These are phyloP conservation scores for Gallinago stenura DNA, from an alignment of 2,797 vertebrate species.

Conservation along the genomic window DNA sequence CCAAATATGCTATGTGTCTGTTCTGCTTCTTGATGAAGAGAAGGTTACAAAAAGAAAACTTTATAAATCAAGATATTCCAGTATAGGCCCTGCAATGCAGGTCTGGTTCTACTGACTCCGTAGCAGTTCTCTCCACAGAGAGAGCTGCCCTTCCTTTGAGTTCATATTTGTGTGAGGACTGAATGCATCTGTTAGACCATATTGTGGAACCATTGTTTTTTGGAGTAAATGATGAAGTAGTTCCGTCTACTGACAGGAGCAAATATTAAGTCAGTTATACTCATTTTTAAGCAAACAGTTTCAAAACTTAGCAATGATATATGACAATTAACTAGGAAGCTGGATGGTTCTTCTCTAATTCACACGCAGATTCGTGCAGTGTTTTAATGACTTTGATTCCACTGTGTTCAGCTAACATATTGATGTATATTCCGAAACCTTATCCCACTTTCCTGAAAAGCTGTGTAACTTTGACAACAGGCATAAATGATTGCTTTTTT, in stretches of 20 bases:
- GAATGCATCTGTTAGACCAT: background rate
- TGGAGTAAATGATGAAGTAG: background rate
- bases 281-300: background rate
- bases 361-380: background rate
- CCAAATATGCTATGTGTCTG: background rate
- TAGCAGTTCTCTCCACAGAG: background rate
- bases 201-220: background rate
- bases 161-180: background rate
- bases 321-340: background rate
- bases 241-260: background rate
- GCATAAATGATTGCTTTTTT: constrained; percentile 51
- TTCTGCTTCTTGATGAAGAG: background rate
- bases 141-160: background rate
- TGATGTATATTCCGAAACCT: constrained; percentile 6
- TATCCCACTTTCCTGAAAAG: background rate
- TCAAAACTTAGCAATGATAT: background rate
- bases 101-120: background rate
- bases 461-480: background rate
- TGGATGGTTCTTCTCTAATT: background rate
- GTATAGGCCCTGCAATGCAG: background rate
- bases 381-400: background rate
- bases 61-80: background rate
- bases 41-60: background rate
- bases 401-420: background rate
- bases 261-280: background rate